Evolutionary conservation across 2,888 invertebrate genomes (phyloP), one percentile per base, ranked within the genome.

Genomic region (Rhimphoctona megacephalus): DNA sequence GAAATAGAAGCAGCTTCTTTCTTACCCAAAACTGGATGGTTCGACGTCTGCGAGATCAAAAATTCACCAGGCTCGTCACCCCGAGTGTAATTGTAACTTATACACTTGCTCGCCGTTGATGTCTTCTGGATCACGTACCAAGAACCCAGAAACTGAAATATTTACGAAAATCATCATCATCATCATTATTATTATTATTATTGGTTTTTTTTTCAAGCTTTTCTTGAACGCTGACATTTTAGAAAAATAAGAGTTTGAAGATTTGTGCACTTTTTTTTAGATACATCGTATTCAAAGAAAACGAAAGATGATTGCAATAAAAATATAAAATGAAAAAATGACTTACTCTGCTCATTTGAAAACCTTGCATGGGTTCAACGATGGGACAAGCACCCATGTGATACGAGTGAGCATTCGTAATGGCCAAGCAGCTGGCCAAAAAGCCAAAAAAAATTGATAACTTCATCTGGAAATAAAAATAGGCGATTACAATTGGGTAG

Each of bases 81-180:
- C 88, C 95, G 95, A 0, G 97, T 97, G 94, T 97, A 97, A 94
- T 97, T 97, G 94, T 98, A 97, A 1, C 96, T 96, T 91, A 98
- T 96, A 94, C 98, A 98, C 90, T 96, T 96, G 81, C 97, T 97
- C 0, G 97, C 97, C 0, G 97, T 98, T 9, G 97, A 97, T 1
- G 97, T 97, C 94, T 98, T 98, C 94, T 97, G 97, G 57, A 98
- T 96, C 19, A 97, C 97, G 94, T 97, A 97, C 98, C 98, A 98
- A 22, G 96, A 94, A 0, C 98, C 98, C 83, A 97, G 94, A 94
- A 98, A 95, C 97, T 98, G 94, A 43, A 19, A 46, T 54, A 30
- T 49, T 54, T 36, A 14, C 22, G 8, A 69, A 36, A 22, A 22
- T 39, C 9, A 39, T 67, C 0, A n/a, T 22, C n/a, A n/a, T n/a